Base-by-base conservation (phyloP, 2,888 invertebrate genomes). In the Plusia festucae region DNA sequence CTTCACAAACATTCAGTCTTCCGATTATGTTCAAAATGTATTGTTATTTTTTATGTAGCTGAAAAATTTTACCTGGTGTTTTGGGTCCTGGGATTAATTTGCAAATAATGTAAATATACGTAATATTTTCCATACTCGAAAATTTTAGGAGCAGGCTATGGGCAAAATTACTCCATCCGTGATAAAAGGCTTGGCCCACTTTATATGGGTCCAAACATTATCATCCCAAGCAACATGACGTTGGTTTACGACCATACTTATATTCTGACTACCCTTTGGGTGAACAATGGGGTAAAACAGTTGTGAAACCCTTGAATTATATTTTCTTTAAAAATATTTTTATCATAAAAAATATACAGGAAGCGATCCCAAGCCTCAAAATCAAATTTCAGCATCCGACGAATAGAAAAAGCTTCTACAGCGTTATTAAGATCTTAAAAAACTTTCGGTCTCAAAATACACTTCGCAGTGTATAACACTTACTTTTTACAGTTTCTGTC, bases 401-500 rank as follows among this genome's bases (percentile, higher is more conserved):
- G 20, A 52, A 15, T 20, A 15, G 22, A 52, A 20, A 52, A 15
- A 24, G 22, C 15, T 22, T 44, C 2, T 20, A 24, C 40, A 7
- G 13, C 49, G n/a, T 18, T 8, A 30, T 32, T 49, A 0, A 6
- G 5, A 13, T n/a, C 6, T 52, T 18, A 34, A 59, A 34, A 65
- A 65, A 32, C 53, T 61, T 20, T 24, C 7, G 22, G 30, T 20
- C 59, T 53, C 27, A 53, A 54, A 70, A 60, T 52, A 71, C 61
- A 67, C 62, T 60, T 52, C 52, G 32, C 53, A 51, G 46, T 53
- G 49, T 58, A 69, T 56, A 58, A 60, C 49, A 54, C 58, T 76
- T 66, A 76, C 56, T 76, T 73, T 73, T 73, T 76, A 76, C 59
- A 73, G 67, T 76, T 62, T 27, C 67, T 32, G 62, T 20, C 3